These are phyloP conservation scores for Cladopsammia gracilis DNA, from an alignment of 64 coral and sea anemone genomes.

Conservation along the genomic window DNA sequence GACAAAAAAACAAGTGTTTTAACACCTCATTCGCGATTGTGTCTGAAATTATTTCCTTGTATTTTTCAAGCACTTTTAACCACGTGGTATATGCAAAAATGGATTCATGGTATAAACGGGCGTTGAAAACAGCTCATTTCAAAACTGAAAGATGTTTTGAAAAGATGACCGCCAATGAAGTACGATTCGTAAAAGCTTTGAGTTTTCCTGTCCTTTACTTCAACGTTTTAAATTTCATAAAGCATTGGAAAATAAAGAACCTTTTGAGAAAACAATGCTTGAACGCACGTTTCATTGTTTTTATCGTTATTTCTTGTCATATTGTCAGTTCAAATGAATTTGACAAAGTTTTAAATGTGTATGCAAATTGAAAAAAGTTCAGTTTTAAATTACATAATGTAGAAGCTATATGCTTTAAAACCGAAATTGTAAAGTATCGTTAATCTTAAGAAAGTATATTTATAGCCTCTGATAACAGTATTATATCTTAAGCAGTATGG, in stretches of 20 bases:
- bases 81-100: neutral
- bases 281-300: neutral
- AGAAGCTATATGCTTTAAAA: too few relatives aligned
- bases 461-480: too few relatives aligned
- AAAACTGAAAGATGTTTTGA: neutral
- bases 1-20: too few relatives aligned
- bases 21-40: too few relatives aligned
- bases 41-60: neutral
- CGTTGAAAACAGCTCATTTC: neutral
- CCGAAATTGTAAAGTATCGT: too few relatives aligned
- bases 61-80: neutral
- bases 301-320: constrained; percentile 2
- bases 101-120: neutral
- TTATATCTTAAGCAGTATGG: too few relatives aligned
- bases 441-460: too few relatives aligned
- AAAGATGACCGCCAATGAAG: neutral
- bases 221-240: neutral
- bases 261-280: neutral
- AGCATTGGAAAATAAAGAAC: too few relatives aligned
- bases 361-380: neutral
- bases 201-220: neutral
- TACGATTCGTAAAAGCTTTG: neutral
- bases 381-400: neutral
- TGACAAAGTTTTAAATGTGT: constrained; percentile 12
- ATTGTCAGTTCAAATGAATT: constrained; percentile 14